Evolutionary conservation across 1,140 invertebrate species (phyloP).

Genomic region (Panulirus ornatus): DNA sequence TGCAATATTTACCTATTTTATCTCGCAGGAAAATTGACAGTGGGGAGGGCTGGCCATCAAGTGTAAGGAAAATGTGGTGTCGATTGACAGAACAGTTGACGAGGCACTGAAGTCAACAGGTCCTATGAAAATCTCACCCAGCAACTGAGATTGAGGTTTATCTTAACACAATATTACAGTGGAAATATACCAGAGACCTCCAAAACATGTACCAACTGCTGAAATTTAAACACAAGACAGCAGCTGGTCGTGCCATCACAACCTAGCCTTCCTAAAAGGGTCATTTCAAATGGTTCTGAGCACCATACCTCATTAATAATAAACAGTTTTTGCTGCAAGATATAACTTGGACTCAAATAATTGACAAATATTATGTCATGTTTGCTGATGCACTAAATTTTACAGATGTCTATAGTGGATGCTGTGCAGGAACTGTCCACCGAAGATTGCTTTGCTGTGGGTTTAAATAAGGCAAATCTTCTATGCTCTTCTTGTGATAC

Average conservation of each 20-base stretch:
- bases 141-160: too few relatives aligned
- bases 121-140: too few relatives aligned
- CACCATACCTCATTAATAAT: not conserved
- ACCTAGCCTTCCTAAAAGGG: not conserved
- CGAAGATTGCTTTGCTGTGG: conserved; percentile 91
- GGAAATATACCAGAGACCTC: too few relatives aligned
- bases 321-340: not conserved
- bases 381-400: not conserved
- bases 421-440: conserved; percentile 81
- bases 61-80: too few relatives aligned
- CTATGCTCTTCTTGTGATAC: conserved; percentile 93
- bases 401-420: conserved; percentile 66
- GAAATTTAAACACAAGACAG: not conserved
- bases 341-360: not conserved
- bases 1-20: too few relatives aligned
- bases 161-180: too few relatives aligned
- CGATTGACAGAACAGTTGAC: too few relatives aligned
- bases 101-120: too few relatives aligned
- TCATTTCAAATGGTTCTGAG: not conserved
- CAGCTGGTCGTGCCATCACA: not conserved
- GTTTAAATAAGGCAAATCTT: conserved; percentile 91
- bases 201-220: too few relatives aligned
- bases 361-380: not conserved
- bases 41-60: too few relatives aligned
- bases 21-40: too few relatives aligned